Evolutionary conservation across 2,797 vertebrate genomes (phyloP).

Genomic region (Coreius guichenoti): DNA sequence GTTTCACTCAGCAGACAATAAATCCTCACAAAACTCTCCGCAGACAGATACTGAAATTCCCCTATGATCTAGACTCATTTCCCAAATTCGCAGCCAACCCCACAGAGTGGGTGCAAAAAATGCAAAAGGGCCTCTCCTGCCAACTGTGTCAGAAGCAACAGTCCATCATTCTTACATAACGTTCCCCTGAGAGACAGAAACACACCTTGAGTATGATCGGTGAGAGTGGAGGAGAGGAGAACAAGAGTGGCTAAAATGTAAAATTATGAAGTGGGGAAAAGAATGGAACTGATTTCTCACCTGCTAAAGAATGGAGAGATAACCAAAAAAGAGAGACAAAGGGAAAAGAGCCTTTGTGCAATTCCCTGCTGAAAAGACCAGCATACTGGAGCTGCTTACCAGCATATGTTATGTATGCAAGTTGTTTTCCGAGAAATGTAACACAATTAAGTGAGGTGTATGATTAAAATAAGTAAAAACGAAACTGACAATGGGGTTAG

Average conservation of each 20-base stretch:
- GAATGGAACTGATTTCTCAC: slow-evolving; percentile 5
- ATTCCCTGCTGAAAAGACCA: not conserved
- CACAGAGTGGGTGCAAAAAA: slow-evolving; percentile 35
- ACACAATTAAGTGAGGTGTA: not conserved
- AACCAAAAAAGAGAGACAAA: not conserved
- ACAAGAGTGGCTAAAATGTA: slow-evolving; percentile 9
- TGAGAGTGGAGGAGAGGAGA: slow-evolving; percentile 18
- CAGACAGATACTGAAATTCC: slow-evolving; percentile 23
- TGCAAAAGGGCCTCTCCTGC: not conserved
- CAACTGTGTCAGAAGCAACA: slow-evolving; percentile 18
- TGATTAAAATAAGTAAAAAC: not conserved
- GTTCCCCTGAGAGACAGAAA: slow-evolving; percentile 11
- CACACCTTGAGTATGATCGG: not conserved
- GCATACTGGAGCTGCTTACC: not conserved
- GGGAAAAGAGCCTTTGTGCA: not conserved
- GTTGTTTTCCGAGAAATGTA: not conserved
- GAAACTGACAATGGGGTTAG: not conserved
- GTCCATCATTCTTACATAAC: slow-evolving; percentile 43
- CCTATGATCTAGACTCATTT: slow-evolving; percentile 43
- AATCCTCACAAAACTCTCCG: slow-evolving; percentile 21
- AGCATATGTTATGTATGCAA: not conserved
- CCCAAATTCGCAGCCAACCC: slow-evolving; percentile 31
- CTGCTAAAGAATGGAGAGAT: not conserved
- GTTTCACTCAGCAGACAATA: slow-evolving; percentile 47
- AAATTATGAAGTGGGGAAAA: slow-evolving; percentile 21